Evolutionary conservation across 2,888 invertebrate genomes (phyloP).

Genomic region (Chrysodeixis includens): DNA sequence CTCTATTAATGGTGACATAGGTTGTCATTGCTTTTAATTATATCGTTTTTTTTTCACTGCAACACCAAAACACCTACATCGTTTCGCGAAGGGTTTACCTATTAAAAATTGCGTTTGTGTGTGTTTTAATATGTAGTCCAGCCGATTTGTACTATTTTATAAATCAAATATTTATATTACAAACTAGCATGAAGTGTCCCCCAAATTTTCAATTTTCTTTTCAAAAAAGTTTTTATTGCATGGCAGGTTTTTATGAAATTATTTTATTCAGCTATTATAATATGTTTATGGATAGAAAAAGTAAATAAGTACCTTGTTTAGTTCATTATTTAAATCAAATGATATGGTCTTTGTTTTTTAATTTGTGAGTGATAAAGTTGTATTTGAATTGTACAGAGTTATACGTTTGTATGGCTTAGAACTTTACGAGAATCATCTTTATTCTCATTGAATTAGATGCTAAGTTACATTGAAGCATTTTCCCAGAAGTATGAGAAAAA

Average conservation of each 20-base stretch:
- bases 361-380: not conserved
- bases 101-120: slow-evolving; percentile 58
- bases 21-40: too few species aligned
- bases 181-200: slow-evolving; percentile 34
- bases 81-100: slow-evolving; percentile 45
- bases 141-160: slow-evolving; percentile 65
- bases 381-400: not conserved
- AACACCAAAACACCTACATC: slow-evolving; percentile 36
- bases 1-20: too few species aligned
- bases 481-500: not conserved
- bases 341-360: not conserved
- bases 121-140: slow-evolving; percentile 71
- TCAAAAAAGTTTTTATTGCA: slow-evolving; percentile 24
- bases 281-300: not conserved
- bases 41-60: slow-evolving; percentile 27
- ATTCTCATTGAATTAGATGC: not conserved
- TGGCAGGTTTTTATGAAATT: slow-evolving; percentile 14
- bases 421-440: not conserved
- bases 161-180: not conserved
- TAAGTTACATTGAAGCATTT: not conserved
- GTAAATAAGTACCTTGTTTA: not conserved
- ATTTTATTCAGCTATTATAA: not conserved
- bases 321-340: not conserved
- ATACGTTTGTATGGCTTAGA: not conserved
- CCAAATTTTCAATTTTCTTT: not conserved